phyloP scores from a whole-genome alignment of 2,113 vertebrate species.

The Parotia lawesii region DNA sequence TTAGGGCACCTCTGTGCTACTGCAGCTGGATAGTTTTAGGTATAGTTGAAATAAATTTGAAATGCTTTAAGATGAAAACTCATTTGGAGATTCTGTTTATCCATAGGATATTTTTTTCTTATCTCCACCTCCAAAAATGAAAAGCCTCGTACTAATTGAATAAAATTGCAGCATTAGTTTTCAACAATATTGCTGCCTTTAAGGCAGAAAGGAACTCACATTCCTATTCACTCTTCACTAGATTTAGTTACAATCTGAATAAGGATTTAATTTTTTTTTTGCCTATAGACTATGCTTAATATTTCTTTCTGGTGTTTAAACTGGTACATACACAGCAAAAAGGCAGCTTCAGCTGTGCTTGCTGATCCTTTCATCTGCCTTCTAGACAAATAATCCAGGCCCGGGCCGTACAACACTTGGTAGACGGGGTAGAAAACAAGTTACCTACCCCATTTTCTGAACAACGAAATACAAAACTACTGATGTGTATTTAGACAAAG shows the following conservation, averaged over 20 bases:
- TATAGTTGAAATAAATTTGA: not conserved
- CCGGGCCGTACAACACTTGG: not conserved
- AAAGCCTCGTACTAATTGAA: not conserved
- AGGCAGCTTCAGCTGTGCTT: not conserved
- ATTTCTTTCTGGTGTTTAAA: not conserved
- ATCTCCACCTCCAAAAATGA: not conserved
- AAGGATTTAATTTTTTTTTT: not conserved
- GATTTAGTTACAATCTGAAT: not conserved
- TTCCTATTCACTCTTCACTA: not conserved
- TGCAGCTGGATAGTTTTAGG: not conserved
- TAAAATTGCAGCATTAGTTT: not conserved
- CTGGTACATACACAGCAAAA: not conserved
- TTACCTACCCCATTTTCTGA: not conserved
- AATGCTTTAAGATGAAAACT: not conserved
- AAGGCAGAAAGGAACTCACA: not conserved
- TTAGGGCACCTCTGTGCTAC: not conserved
- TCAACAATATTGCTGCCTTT: not conserved
- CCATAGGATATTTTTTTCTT: not conserved
- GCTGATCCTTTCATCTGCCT: not conserved
- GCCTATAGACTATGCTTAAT: not conserved
- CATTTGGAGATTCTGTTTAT: not conserved
- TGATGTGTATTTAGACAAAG: not conserved
- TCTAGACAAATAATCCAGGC: not conserved
- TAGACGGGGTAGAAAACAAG: not conserved
- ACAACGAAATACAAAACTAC: not conserved